Evolutionary conservation across 2,113 vertebrate species (phyloP), one percentile per base, ranked within the genome.

Genomic region (Nycticorax nycticorax): DNA sequence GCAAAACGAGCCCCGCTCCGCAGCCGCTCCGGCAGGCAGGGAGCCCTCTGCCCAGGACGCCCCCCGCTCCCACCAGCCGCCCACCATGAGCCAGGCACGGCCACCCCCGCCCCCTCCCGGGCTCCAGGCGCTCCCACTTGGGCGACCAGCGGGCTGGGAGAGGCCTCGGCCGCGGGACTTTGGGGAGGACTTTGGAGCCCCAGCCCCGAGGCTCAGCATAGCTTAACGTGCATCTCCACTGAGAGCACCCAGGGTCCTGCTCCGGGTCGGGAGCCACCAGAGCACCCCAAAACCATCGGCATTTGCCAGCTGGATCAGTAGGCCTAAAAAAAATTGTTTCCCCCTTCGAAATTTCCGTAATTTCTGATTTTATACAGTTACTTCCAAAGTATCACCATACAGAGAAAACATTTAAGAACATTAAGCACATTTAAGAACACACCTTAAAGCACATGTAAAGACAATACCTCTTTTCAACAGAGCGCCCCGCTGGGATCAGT

Each of bases 21-120:
- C 47, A 47, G 39, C 16, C 4, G 0, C n/a, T 9, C 35, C 3
- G 0, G 23, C 5, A 3, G 10, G n/a, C 60, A 22, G 20, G 4
- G n/a, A 56, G 28, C 30, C 55, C 41, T 39, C 39, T 23, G 19
- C 41, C 13, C 45, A 28, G 22, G 10, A 23, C 1, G 0, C 19
- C 39, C 57, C 45, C 27, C 3, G 0, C 37, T n/a, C 22, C 73
- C 63, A 69, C 26, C 0, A 2, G 17, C 33, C 17, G 5, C 28
- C n/a, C 69, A 28, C n/a, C 21, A 7, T 3, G 14, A 6, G 30
- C 24, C 3, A 6, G n/a, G 4, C 24, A 14, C 2, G 0, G 56
- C 41, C 41, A 13, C 48, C 39, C 50, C 77, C 66, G 75, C 24
- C 68, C 43, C 47, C 33, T n/a, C 55, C 55, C 41, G 6, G 67